Conservation (phyloP, 2,888 invertebrate species). For the Polyommatus iphigenia region DNA sequence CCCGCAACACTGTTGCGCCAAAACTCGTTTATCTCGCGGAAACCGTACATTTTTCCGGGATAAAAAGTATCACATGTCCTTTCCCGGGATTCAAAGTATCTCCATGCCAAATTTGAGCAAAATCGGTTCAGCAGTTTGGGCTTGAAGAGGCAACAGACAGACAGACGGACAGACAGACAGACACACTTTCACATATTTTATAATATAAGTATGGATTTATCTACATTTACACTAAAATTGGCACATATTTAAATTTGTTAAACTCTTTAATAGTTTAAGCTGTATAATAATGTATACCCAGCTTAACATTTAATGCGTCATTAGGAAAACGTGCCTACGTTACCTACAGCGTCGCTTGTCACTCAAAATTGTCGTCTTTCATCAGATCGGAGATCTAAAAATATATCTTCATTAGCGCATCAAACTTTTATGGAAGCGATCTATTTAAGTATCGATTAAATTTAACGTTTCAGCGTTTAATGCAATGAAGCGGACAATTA, state of each 20-base stretch:
- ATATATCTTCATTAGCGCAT: constrained; percentile 71
- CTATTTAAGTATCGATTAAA: constrained; percentile 34
- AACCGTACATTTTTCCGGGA: too few species aligned
- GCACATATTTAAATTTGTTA: not conserved
- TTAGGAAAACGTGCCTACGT: constrained; percentile 66
- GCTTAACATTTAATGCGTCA: constrained; percentile 65
- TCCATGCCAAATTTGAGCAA: too few species aligned
- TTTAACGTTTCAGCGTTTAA: not conserved
- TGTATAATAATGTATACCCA: not conserved
- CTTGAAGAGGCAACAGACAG: too few species aligned
- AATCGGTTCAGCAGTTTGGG: too few species aligned
- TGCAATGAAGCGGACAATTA: not conserved
- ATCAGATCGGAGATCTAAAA: constrained; percentile 64
- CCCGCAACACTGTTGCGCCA: too few species aligned
- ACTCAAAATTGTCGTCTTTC: constrained; percentile 65
- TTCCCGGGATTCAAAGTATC: too few species aligned
- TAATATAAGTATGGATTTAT: too few species aligned
- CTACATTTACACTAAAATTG: too few species aligned
- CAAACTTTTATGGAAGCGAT: constrained; percentile 48
- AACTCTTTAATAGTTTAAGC: not conserved
- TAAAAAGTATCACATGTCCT: too few species aligned
- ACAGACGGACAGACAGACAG: too few species aligned
- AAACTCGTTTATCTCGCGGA: too few species aligned
- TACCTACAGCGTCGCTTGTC: constrained; percentile 76
- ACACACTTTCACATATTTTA: too few species aligned